Evolutionary conservation across 1,140 invertebrate species (phyloP), one percentile per base, ranked within the genome.

Genomic region (Heliothis subflexa): DNA sequence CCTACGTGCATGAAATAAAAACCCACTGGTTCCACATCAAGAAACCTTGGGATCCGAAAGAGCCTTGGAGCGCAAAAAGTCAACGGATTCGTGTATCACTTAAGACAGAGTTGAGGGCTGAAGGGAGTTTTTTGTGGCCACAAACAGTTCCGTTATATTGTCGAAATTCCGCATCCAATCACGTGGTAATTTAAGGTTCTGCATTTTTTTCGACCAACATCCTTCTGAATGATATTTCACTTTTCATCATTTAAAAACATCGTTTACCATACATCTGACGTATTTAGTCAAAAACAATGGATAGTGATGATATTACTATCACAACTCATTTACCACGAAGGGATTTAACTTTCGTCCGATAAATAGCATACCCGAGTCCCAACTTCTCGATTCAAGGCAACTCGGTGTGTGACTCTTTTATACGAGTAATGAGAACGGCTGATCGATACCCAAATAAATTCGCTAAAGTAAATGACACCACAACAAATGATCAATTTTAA

Each of bases 1-100:
- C 91, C 86, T 90, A 89, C 90, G 82, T 87, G 89, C 72, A 80
- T 87, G 88, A 88, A 89, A 87, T 87, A 91, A 93, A 91, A 93
- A 90, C 77, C 81, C 86, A 87, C 88, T 92, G 88, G 85, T 87
- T 78, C 84, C 83, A 86, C 86, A 86, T 85, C 76, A 70, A 78
- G 57, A 81, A 78, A 89, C 91, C 90, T 92, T 90, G 88, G 84
- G 66, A 68, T 76, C 18, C 64, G 21, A 86, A 89, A 88, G 85
- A 88, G 90, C 88, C 85, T 84, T 81, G 62, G 55, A 77, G 72
- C 73, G 79, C 73, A 83, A 88, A 91, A 89, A 89, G 85, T 86
- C 85, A 89, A 85, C 75, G 83, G 71, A 82, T 88, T 86, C 83
- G 80, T 83, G 82, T 82, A 70, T 57, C 70, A 82, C 68, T 85